phyloP scores from a whole-genome alignment of 2,797 vertebrate species.

The Xerus rutilus region DNA sequence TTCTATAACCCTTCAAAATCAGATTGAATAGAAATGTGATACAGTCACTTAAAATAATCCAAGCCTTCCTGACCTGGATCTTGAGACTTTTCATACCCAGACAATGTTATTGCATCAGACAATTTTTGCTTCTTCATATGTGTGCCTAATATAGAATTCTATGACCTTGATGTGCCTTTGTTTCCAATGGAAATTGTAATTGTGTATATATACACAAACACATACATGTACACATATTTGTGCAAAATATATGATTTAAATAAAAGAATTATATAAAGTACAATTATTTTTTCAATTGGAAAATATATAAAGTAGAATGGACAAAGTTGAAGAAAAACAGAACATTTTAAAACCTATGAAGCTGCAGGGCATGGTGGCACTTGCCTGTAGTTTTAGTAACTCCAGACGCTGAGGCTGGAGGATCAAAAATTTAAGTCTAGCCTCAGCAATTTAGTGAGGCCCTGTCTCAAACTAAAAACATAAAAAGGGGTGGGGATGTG shows the following conservation, averaged over 20 bases:
- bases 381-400: too few species aligned
- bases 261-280: background rate
- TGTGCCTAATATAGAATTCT: background rate
- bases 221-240: background rate
- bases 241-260: background rate
- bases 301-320: background rate
- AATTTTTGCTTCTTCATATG: background rate
- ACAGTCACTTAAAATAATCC: background rate
- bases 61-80: background rate
- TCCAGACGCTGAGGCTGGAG: too few species aligned
- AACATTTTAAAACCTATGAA: background rate
- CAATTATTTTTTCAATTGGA: background rate
- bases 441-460: too few species aligned
- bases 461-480: too few species aligned
- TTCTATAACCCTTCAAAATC: background rate
- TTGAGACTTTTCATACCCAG: conserved; percentile 4
- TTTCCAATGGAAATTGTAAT: background rate
- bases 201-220: background rate
- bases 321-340: background rate
- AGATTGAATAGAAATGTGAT: background rate
- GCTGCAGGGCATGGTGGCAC: too few species aligned
- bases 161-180: background rate
- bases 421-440: too few species aligned
- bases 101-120: background rate
- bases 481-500: too few species aligned